These are phyloP conservation scores for Ichneumoninae sp. DNA, from an alignment of 2,888 invertebrate species.

Conservation along the genomic window DNA sequence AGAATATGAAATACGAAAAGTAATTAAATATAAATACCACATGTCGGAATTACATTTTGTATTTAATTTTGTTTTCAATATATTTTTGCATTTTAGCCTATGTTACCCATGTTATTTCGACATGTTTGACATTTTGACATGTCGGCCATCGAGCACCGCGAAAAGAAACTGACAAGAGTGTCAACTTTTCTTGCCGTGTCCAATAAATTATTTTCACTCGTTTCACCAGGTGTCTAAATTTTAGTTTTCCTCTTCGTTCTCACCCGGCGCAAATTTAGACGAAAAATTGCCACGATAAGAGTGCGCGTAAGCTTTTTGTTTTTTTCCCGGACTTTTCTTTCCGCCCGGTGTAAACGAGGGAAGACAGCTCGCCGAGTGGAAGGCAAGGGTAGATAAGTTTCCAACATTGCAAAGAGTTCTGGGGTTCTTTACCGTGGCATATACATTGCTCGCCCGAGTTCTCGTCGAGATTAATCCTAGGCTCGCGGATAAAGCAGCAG, in stretches of 20 bases:
- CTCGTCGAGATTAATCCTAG: constrained; percentile 78
- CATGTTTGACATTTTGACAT: background rate
- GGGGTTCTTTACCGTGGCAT: background rate
- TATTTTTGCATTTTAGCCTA: too few species aligned
- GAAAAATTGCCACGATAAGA: constrained; percentile 13
- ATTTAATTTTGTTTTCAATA: too few species aligned
- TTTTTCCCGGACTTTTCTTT: background rate
- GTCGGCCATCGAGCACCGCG: background rate
- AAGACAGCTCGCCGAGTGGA: constrained; percentile 10
- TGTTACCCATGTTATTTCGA: too few species aligned
- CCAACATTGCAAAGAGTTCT: constrained; percentile 39
- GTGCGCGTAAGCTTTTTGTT: background rate
- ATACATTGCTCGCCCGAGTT: constrained; percentile 53
- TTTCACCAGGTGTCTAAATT: background rate
- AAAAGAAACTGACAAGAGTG: background rate
- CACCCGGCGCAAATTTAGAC: constrained; percentile 1
- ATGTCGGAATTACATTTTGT: too few species aligned
- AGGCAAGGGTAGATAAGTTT: constrained; percentile 59
- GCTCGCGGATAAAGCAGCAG: constrained; percentile 77
- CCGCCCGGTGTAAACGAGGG: constrained; percentile 3
- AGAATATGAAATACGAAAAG: too few species aligned
- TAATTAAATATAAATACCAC: too few species aligned
- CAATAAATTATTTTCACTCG: background rate
- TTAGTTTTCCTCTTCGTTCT: background rate
- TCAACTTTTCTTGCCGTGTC: background rate